Evolutionary conservation across 2,797 vertebrate species (phyloP), one percentile per base, ranked within the genome.

Genomic region (Aplochiton taeniatus): DNA sequence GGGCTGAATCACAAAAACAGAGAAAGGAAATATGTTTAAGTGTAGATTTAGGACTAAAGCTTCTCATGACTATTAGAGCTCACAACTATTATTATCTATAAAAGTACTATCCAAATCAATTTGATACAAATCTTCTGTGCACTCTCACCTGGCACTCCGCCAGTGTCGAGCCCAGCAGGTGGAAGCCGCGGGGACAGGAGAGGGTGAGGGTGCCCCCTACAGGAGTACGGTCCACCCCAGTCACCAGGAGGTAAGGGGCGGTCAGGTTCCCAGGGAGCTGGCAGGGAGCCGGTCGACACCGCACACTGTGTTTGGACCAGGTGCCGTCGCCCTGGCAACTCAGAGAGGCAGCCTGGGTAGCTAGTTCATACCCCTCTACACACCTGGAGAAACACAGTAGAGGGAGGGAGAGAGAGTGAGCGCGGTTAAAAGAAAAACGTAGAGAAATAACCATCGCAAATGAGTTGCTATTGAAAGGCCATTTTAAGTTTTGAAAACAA

Each of bases 241-340:
- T 83, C 69, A 94, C 17, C 0, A 90, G 64, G 50, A 97, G 47
- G 46, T 80, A 83, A 41, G 82, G 72, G 20, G 43, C 44, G 65
- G 94, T 91, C 52, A 80, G 75, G 80, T 94, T 93, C 69, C 46
- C 65, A 10, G 95, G 95, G 1, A 95, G 75, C 6, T 47, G 72
- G 73, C 98, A 99, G 20, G 90, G 94, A 67, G 57, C 73, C 11
- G 92, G 92, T 8, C 75, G 90, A 85, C 98, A 99, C 53, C 88
- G 89, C 55, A 98, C 83, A 56, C 65, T 91, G 67, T 94, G 91
- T 56, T 92, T 92, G 78, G 93, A 95, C 98, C 97, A 99, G 4
- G 67, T 90, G 43, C 95, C 94, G 41, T 98, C 93, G 72, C 93
- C 90, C 82, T 91, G 91, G 82, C 98, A 99, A 73, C 79, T 91